Conservation (phyloP, 2,888 invertebrate genomes). For the Chymomyza caudatula region DNA sequence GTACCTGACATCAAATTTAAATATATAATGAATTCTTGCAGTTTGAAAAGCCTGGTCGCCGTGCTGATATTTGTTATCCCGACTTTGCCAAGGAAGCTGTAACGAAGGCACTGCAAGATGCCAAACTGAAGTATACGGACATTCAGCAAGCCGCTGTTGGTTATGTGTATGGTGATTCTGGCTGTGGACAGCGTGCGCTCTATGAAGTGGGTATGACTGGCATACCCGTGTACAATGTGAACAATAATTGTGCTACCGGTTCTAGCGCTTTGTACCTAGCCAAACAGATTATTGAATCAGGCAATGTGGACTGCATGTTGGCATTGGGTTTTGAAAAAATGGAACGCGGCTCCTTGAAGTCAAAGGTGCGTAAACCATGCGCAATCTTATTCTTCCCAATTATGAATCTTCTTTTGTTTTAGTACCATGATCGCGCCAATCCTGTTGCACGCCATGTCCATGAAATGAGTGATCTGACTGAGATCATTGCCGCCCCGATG, state of each 20-base stretch:
- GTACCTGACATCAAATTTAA: not conserved
- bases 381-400: constrained; percentile 87
- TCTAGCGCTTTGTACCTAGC: constrained; percentile 93
- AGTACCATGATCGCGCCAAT: constrained; percentile 89
- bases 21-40: constrained; percentile 56
- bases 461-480: constrained; percentile 89
- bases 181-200: constrained; percentile 93
- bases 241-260: constrained; percentile 99
- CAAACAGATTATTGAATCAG: constrained; percentile 94
- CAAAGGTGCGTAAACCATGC: constrained; percentile 80
- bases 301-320: constrained; percentile 90
- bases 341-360: constrained; percentile 92
- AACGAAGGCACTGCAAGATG: constrained; percentile 90
- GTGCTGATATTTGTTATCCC: constrained; percentile 93
- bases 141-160: constrained; percentile 94
- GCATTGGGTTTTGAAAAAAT: constrained; percentile 99
- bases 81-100: constrained; percentile 96
- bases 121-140: constrained; percentile 85
- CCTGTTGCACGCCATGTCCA: constrained; percentile 93
- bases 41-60: constrained; percentile 95
- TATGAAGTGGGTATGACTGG: constrained; percentile 97
- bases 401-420: constrained; percentile 62
- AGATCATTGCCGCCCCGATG: constrained; percentile 90
- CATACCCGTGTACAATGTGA: constrained; percentile 98
- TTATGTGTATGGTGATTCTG: constrained; percentile 97